Evolutionary conservation across 2,113 vertebrate species (phyloP).

Genomic region (Heteronetta atricapilla): DNA sequence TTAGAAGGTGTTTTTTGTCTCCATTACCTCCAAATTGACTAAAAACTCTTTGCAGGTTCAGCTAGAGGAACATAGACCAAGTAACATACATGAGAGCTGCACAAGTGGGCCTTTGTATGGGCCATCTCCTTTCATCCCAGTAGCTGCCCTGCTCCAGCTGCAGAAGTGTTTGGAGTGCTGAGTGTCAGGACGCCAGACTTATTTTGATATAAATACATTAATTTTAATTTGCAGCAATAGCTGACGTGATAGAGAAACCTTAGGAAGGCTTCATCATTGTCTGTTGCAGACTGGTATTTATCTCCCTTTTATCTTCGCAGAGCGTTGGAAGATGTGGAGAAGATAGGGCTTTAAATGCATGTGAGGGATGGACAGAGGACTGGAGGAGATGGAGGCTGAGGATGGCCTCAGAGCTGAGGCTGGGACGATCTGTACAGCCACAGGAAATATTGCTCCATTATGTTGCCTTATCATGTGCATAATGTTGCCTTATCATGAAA

Average conservation of each 20-base stretch:
- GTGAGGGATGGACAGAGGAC: fast-evolving
- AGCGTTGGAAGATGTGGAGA: not conserved
- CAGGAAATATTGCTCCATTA: not conserved
- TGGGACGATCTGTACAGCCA: not conserved
- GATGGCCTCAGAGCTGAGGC: not conserved
- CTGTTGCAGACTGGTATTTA: not conserved
- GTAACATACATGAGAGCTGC: not conserved
- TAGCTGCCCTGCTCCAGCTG: not conserved
- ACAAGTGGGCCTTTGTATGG: not conserved
- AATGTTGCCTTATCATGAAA: not conserved
- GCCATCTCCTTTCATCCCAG: not conserved
- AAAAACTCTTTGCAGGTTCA: not conserved
- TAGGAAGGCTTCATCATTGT: not conserved
- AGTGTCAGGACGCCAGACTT: not conserved
- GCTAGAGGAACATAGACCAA: not conserved
- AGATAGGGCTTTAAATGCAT: not conserved
- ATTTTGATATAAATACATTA: not conserved
- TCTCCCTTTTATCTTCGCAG: fast-evolving
- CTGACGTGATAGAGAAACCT: not conserved
- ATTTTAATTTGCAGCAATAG: not conserved
- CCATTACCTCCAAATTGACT: not conserved
- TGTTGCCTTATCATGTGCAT: too few species aligned
- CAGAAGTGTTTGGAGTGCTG: not conserved
- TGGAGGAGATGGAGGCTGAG: not conserved
- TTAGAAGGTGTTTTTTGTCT: constrained; percentile 8